Base-by-base conservation (phyloP, 2,113 vertebrate genomes). In the Labrus mixtus region DNA sequence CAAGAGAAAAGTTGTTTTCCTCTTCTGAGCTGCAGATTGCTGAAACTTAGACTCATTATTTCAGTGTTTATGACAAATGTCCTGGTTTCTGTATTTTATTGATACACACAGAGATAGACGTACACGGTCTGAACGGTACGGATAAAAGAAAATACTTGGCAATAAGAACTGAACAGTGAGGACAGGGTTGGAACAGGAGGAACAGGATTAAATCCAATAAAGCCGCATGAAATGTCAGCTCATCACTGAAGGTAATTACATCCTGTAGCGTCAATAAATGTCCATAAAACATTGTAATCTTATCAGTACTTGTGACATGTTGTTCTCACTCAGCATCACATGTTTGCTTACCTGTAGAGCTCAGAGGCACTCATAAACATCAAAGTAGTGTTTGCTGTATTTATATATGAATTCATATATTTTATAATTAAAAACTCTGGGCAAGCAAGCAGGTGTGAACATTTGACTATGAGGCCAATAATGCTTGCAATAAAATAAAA, bases 301-400 rank as follows among this genome's bases (percentile, higher is more conserved):
- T 6, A 36, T 19, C 22, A n/a, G 17, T 17, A 1, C 39, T 25
- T 57, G 29, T 23, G 19, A 3, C 55, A 37, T 9, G 41, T 12
- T 37, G 41, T 3, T 39, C 41, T 54, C 12, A 39, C 37, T 61
- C 62, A 51, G 53, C 64, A 16, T 67, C 72, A n/a, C 23, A 25
- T 50, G 46, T 36, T 36, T 16, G 4, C 10, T 16, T 48, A 22
- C 19, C 11, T 50, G 4, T 7, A 8, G 1, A 13, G 46, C 23
- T 29, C 23, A 17, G 41, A 6, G 4, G 0, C 15, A 41, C 39
- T 13, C 13, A 16, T 54, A 29, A 54, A 68, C 12, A 6, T 5
- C 13, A 54, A 36, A 33, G 56, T 10, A 29, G 4, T 57, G 41
- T 39, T 25, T 16, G 5, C 19, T 20, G 29, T 33, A 17, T 48